A percentile compares a stretch with the other conserved stretches of the same genome.
Evolutionary conservation across 2,113 vertebrate species (phyloP).

Genomic region (Macroglossus sobrinus): DNA sequence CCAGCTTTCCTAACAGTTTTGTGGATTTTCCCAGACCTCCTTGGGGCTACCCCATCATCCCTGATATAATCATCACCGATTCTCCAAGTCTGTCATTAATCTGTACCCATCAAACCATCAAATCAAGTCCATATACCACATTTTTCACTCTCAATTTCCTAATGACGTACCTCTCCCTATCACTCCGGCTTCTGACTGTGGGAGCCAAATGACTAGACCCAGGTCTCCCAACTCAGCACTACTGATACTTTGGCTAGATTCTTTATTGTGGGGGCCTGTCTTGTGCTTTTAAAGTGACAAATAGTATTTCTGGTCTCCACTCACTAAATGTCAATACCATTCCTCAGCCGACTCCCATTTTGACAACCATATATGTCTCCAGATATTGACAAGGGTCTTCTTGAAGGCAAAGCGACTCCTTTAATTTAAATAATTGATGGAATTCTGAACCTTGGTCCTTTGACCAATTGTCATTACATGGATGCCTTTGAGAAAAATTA

Average conservation of each 20-base stretch:
- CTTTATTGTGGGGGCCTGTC: background rate
- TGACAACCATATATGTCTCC: background rate
- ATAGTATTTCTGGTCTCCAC: too few relatives aligned
- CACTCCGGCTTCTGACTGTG: background rate
- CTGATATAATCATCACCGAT: background rate
- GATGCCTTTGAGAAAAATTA: background rate
- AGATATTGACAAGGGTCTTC: background rate
- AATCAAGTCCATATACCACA: background rate
- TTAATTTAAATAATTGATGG: background rate
- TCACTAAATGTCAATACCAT: background rate
- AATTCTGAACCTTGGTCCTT: background rate
- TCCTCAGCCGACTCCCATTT: too few relatives aligned
- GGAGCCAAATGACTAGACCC: background rate
- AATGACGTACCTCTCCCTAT: fast-evolving
- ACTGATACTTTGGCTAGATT: background rate
- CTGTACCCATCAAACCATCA: fast-evolving
- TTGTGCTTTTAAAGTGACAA: fast-evolving
- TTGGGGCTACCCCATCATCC: too few relatives aligned
- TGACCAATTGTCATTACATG: too few relatives aligned
- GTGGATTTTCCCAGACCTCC: too few relatives aligned
- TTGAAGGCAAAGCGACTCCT: background rate
- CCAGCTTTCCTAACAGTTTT: too few relatives aligned
- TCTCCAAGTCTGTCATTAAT: too few relatives aligned
- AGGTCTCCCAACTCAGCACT: fast-evolving
- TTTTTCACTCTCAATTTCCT: background rate